Evolutionary conservation across 2,888 invertebrate genomes (phyloP), one percentile per base, ranked within the genome.

Genomic region (Bedellia somnulentella): DNA sequence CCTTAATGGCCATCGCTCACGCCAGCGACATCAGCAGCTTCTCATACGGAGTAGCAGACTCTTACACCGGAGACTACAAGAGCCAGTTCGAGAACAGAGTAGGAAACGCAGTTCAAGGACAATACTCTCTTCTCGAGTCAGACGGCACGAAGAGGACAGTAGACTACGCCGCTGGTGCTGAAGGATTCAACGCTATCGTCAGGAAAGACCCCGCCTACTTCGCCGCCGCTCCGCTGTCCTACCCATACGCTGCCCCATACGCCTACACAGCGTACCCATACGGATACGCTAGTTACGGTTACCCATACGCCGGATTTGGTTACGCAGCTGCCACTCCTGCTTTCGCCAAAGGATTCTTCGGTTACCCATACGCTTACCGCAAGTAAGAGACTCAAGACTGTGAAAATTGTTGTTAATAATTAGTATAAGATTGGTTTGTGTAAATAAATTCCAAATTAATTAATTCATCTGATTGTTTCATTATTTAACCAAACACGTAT

Each of bases 101-200:
- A 11, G 78, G 77, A 3, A 52, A 71, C 50, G 63, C 68, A 39
- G 80, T 80, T 18, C 60, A 61, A 36, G 80, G 80, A 24, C 76
- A 77, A 44, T 80, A 80, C 61, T 73, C 77, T 15, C 60, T 80
- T 27, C 46, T 66, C 34, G 80, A 80, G 38, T 49, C 80, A 16
- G 80, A 80, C 38, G 79, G 80, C 34, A 68, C 75, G 18, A 57
- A 61, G 31, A 64, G 80, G 32, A 78, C 66, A 9, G 80, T 80
- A 0, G 78, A 80, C 53, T 80, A 80, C 49, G 66, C 75, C n/a
- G 79, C 80, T 16, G 78, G 75, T 24, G 63, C 64, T 5, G 47
- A 56, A 29, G 80, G 80, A 6, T 80, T 80, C 62, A 80, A 80
- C 56, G 80, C 80, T 21, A 46, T 77, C 27, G 80, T 80, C 4